Conservation (phyloP, 2,888 invertebrate species). For the Platerodrilus igneus region DNA sequence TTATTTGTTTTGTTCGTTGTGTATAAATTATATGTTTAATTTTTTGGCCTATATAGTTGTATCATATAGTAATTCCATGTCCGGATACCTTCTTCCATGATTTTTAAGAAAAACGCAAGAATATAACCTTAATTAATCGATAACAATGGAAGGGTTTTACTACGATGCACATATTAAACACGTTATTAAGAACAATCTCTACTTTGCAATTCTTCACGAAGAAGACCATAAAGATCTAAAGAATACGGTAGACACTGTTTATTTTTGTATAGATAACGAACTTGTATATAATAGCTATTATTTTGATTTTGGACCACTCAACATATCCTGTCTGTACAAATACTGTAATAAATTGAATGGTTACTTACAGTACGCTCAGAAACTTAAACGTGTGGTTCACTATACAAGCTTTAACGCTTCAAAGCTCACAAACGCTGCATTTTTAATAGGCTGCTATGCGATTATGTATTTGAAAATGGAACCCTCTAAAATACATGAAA, state of each 20-base stretch:
- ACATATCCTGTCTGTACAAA: conserved; percentile 78
- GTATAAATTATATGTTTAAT: conserved; percentile 37
- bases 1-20: conserved; percentile 29
- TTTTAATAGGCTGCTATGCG: conserved; percentile 77
- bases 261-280: conserved; percentile 74
- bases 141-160: conserved; percentile 31
- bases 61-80: conserved; percentile 30
- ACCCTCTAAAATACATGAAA: conserved; percentile 65
- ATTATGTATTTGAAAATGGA: conserved; percentile 66
- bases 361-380: conserved; percentile 63
- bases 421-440: conserved; percentile 82
- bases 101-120: conserved; percentile 3
- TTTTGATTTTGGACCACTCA: conserved; percentile 86
- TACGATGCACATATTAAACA: conserved; percentile 37
- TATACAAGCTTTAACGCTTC: conserved; percentile 71
- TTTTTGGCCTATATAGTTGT: conserved; percentile 33
- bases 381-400: conserved; percentile 68
- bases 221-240: conserved; percentile 59
- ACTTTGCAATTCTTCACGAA: conserved; percentile 68
- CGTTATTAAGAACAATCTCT: conserved; percentile 53
- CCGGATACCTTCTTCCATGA: conserved; percentile 29
- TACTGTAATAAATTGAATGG: conserved; percentile 75
- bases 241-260: conserved; percentile 65
- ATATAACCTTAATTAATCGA: conserved; percentile 12
- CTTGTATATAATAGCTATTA: conserved; percentile 80